Evolutionary conservation across 1,140 invertebrate genomes (phyloP).

Genomic region (Drosophila ogumai): DNA sequence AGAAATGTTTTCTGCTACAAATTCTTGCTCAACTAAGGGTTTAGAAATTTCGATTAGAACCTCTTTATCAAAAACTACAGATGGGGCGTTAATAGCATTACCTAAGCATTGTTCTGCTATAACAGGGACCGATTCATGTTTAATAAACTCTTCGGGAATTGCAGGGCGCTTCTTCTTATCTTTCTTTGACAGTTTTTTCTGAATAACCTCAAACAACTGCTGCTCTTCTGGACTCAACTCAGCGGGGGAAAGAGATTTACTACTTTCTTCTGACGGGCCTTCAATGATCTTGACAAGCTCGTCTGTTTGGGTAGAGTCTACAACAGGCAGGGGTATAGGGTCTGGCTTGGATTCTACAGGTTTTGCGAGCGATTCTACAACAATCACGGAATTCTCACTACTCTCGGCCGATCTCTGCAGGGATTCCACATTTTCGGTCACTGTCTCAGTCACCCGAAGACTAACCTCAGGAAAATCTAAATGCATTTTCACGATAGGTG

Average conservation of each 20-base stretch:
- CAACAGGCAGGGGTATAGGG: not conserved
- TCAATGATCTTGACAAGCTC: not conserved
- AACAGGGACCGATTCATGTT: slow-evolving; percentile 61
- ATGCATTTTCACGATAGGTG: slow-evolving; percentile 88
- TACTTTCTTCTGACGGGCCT: slow-evolving; percentile 9
- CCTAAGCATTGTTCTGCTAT: slow-evolving; percentile 42
- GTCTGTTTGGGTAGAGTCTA: slow-evolving; percentile 2
- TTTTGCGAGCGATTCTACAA: slow-evolving; percentile 36
- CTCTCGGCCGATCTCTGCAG: slow-evolving; percentile 50
- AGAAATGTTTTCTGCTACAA: slow-evolving; percentile 36
- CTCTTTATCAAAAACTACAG: slow-evolving; percentile 23
- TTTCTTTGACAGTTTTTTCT: slow-evolving; percentile 81
- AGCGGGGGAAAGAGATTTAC: slow-evolving; percentile 29
- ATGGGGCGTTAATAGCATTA: slow-evolving; percentile 24
- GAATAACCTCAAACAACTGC: slow-evolving; percentile 77
- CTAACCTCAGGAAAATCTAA: slow-evolving; percentile 85
- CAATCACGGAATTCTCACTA: slow-evolving; percentile 39
- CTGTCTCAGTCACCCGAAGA: slow-evolving; percentile 79
- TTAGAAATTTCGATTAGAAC: slow-evolving; percentile 26
- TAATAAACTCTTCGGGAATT: slow-evolving; percentile 78
- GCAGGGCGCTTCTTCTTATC: slow-evolving; percentile 82
- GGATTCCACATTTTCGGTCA: slow-evolving; percentile 77
- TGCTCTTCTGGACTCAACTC: slow-evolving; percentile 75
- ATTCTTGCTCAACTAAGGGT: slow-evolving; percentile 15
- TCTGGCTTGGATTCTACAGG: slow-evolving; percentile 16